Evolutionary conservation across 2,113 vertebrate genomes (phyloP), one percentile per base, ranked within the genome.

Genomic region (Etia nguti): DNA sequence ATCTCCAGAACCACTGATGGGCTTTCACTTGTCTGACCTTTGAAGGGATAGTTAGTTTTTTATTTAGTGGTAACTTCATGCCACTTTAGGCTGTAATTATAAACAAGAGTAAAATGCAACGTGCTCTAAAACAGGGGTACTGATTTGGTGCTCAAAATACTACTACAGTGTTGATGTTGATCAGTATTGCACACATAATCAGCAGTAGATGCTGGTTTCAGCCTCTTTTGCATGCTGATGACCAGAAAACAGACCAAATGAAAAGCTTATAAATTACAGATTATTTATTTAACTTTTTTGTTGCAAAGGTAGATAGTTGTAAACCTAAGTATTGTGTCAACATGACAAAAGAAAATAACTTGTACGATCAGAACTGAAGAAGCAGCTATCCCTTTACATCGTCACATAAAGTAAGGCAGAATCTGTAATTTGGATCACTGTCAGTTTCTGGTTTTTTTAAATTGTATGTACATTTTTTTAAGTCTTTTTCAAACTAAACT

Each of bases 11-110:
- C 31, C 79, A 83, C 80, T 83, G 75, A 90, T 86, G 20, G 56
- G 80, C 80, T 90, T 85, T 87, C 65, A 89, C 88, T 81, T 65
- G 54, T 87, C 60, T 73, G 86, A 57, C 73, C 38, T 86, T 79
- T 86, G 88, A 92, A 93, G 93, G 94, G 92, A 95, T 92, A 86
- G 92, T 91, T 86, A 3, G 3, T 85, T 70, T 54, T 22, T 13
- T 10, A 13, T 52, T 73, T 6, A 54, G 10, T 52, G 8, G 43
- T 22, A 80, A 52, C 46, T 34, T 50, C 46, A 50, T 77, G 26
- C 10, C 43, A 50, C 29, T 77, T 18, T 52, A 77, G 29, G 16
- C 73, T 77, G 3, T 13, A 77, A 77, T 52, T n/a, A 52, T 50
- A 50, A 31, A 50, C 11, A 50, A 50, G 10, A 75, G 43, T 18